Evolutionary conservation across 1,140 invertebrate species (phyloP), one percentile per base, ranked within the genome.

Genomic region (Apolygus lucorum): DNA sequence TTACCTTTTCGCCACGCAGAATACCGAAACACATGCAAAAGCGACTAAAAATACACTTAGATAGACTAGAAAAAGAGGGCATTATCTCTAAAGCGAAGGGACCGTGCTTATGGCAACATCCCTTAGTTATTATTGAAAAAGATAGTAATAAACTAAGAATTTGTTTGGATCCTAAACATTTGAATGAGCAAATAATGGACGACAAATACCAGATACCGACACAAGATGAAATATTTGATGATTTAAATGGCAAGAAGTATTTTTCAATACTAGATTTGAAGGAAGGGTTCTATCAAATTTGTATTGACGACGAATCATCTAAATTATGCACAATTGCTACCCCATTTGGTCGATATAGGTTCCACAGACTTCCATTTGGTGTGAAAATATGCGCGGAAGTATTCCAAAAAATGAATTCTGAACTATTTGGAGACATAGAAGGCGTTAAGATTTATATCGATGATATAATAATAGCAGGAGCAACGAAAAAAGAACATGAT

Each of bases 291-390:
- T 73, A 68, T 29, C 69, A 72, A 24, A 62, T n/a, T n/a, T n/a
- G n/a, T n/a, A n/a, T n/a, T n/a, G n/a, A n/a, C n/a, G n/a, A n/a
- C n/a, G n/a, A n/a, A 72, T 70, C 63, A 26, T 63, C 26, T 52
- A 67, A 76, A 52, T 71, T 74, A 13, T 76, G 75, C 67, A 76
- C 72, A 0, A 74, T 76, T 63, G 68, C 59, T 63, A 73, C 74
- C 2, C 71, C 75, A 24, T 77, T 75, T 74, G 78, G 78, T 14
- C 67, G 74, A 34, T 81, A 77, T 68, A 70, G 74, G 28, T 81
- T 72, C 71, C 22, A 71, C 0, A 49, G 78, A 26, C 69, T 80
- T 28, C 79, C 77, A 11, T 78, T 79, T 73, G n/a, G n/a, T n/a
- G n/a, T n/a, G n/a, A n/a, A n/a, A n/a, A n/a, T n/a, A n/a, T n/a